Evolutionary conservation across 1,140 invertebrate genomes (phyloP).

Genomic region (Meloidogyne floridensis): DNA sequence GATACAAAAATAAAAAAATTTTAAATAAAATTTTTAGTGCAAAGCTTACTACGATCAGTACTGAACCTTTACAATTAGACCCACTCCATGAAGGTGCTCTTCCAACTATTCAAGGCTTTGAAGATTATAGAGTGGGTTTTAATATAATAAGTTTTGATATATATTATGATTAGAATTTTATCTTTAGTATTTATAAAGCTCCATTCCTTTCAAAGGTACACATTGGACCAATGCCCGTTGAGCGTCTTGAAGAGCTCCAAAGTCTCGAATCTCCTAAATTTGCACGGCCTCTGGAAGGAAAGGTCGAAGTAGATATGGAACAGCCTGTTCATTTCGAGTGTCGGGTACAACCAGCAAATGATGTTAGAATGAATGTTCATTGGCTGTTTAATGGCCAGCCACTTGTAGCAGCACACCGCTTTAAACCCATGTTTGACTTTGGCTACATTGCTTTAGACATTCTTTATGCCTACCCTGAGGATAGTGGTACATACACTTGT

Average conservation of each 20-base stretch:
- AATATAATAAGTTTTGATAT: neutral
- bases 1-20: too few species aligned
- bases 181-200: too few species aligned
- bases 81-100: slow-evolving; percentile 58
- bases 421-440: slow-evolving; percentile 87
- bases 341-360: slow-evolving; percentile 67
- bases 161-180: slow-evolving; percentile 12
- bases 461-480: slow-evolving; percentile 62
- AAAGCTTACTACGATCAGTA: slow-evolving; percentile 45
- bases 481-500: slow-evolving; percentile 62
- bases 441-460: slow-evolving; percentile 92
- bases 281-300: slow-evolving; percentile 43
- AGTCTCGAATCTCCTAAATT: slow-evolving; percentile 55
- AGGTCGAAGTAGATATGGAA: slow-evolving; percentile 66
- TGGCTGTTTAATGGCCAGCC: slow-evolving; percentile 67
- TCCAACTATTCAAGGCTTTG: slow-evolving; percentile 52
- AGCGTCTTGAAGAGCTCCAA: slow-evolving; percentile 61
- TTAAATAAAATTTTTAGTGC: slow-evolving; percentile 28
- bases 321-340: slow-evolving; percentile 69
- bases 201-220: slow-evolving; percentile 41
- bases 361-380: slow-evolving; percentile 72
- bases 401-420: slow-evolving; percentile 76
- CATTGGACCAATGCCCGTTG: slow-evolving; percentile 56
- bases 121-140: slow-evolving; percentile 40
- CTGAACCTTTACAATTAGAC: slow-evolving; percentile 48